Evolutionary conservation across 2,797 vertebrate species (phyloP).

Genomic region (Sciaenops ocellatus): DNA sequence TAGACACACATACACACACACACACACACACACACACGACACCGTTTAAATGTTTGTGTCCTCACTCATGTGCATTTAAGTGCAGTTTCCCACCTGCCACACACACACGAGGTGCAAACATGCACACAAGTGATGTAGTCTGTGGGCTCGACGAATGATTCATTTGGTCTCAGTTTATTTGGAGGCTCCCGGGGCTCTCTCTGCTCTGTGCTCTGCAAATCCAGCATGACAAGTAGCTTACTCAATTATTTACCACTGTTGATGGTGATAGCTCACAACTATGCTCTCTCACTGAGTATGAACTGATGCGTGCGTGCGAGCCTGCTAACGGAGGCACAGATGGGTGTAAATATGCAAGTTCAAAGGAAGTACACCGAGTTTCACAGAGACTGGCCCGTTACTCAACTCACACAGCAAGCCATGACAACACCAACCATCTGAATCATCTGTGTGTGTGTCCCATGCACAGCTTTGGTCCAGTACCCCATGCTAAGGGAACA

Average conservation of each 20-base stretch:
- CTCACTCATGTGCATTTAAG: conserved; percentile 37
- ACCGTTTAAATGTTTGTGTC: conserved; percentile 33
- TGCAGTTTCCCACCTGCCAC: conserved; percentile 49
- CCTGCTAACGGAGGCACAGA: conserved; percentile 8
- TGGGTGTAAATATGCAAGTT: conserved; percentile 13
- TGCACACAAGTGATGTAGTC: conserved; percentile 47
- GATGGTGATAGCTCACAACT: conserved; percentile 68
- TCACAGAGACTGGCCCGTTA: conserved; percentile 15
- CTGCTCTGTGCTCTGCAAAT: conserved; percentile 62
- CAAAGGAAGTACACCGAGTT: conserved; percentile 22
- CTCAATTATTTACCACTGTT: conserved; percentile 76
- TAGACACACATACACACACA: conserved; percentile 1
- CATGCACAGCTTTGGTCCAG: conserved; percentile 28
- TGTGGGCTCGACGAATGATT: conserved; percentile 51
- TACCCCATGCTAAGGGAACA: conserved; percentile 26
- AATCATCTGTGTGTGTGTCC: conserved; percentile 11
- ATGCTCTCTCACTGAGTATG: conserved; percentile 24
- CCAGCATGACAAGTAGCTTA: conserved; percentile 71
- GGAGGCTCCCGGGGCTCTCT: conserved; percentile 51
- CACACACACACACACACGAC: conserved; percentile 19
- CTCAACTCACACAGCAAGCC: conserved; percentile 6
- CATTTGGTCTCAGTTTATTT: conserved; percentile 62
- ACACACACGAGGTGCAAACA: conserved; percentile 48
- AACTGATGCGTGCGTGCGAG: conserved; percentile 8
- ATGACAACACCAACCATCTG: conserved; percentile 26